Evolutionary conservation across 2,888 invertebrate species (phyloP).

Genomic region (Watsonalla cultraria): DNA sequence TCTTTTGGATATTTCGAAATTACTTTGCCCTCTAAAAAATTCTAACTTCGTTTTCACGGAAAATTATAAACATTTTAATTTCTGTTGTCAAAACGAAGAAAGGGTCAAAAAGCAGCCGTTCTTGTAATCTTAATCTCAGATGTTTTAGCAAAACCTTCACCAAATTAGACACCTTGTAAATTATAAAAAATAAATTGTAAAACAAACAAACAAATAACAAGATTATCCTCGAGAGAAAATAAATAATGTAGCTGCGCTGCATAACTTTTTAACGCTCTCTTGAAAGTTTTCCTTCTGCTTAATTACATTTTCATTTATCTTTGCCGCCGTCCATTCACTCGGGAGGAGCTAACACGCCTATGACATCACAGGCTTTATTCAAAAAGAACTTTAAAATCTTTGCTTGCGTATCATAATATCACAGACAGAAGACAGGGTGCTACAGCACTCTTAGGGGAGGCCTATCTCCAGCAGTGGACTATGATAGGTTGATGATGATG

Average conservation of each 20-base stretch:
- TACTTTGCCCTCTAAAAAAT: no score
- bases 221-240: constrained; percentile 52
- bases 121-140: no score
- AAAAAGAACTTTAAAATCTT: constrained; percentile 20
- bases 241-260: constrained; percentile 60
- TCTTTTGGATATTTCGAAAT: no score
- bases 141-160: background rate
- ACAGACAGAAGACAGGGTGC: no score
- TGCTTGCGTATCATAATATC: no score
- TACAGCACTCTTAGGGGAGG: no score
- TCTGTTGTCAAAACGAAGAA: no score
- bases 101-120: no score
- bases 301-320: constrained; percentile 74
- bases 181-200: constrained; percentile 35
- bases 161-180: constrained; percentile 19
- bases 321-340: constrained; percentile 45
- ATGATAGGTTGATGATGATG: no score
- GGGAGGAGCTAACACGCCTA: constrained; percentile 23
- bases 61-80: no score
- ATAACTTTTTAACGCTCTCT: constrained; percentile 63
- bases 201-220: constrained; percentile 53
- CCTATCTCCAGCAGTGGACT: no score
- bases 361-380: constrained; percentile 32
- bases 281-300: constrained; percentile 65
- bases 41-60: no score